phyloP scores from a whole-genome alignment of 1,140 invertebrate genomes.

The Bombus waltoni region DNA sequence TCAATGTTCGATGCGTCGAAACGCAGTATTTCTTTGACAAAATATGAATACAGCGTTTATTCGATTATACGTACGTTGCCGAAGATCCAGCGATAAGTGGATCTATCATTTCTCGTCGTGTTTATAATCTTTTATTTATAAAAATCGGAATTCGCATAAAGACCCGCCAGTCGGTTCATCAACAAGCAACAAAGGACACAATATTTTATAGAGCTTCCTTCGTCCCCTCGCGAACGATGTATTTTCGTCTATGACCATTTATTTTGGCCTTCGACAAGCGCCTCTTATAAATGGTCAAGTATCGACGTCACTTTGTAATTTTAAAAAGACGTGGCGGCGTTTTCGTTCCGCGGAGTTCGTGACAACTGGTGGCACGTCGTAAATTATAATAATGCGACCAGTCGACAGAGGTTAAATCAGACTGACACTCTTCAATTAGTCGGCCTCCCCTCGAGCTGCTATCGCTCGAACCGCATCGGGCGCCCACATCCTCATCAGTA shows the following conservation, averaged over 20 bases:
- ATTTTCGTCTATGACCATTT: not conserved
- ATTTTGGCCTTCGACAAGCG: too few species aligned
- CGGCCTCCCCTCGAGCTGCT: constrained; percentile 61
- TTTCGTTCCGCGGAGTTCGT: constrained; percentile 40
- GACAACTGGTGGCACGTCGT: constrained; percentile 59
- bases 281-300: not conserved
- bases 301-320: constrained; percentile 8
- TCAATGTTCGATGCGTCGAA: not conserved
- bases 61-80: not conserved
- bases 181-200: too few species aligned
- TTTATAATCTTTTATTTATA: too few species aligned
- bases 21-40: not conserved
- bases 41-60: not conserved
- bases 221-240: not conserved
- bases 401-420: constrained; percentile 72
- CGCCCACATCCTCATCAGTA: constrained; percentile 68
- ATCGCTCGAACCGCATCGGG: constrained; percentile 52
- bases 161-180: too few species aligned
- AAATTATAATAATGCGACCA: constrained; percentile 71
- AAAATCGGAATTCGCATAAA: too few species aligned
- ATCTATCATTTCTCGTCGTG: not conserved
- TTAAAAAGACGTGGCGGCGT: constrained; percentile 5
- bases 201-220: not conserved
- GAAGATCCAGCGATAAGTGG: not conserved
- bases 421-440: constrained; percentile 74